Evolutionary conservation across 2,888 invertebrate species (phyloP).

Genomic region (Masnerella sp.): DNA sequence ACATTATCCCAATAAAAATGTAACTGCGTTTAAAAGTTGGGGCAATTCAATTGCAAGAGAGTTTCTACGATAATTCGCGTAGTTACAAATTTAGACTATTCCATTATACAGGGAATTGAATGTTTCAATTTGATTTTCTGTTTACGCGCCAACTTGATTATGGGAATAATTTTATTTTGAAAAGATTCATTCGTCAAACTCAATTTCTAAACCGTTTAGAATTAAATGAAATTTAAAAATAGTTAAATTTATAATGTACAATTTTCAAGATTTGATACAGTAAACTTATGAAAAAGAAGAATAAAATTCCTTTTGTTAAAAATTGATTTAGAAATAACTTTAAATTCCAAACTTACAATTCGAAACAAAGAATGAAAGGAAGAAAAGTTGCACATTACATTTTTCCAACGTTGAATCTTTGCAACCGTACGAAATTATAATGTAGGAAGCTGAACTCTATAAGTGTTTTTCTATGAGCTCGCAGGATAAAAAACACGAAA

Average conservation of each 20-base stretch:
- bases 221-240: background rate
- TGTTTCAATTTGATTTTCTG: slow-evolving; percentile 19
- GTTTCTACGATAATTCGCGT: slow-evolving; percentile 7
- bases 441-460: too few species aligned
- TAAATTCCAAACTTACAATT: too few species aligned
- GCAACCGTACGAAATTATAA: too few species aligned
- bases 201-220: too few species aligned
- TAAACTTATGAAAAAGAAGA: too few species aligned
- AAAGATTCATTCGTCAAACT: background rate
- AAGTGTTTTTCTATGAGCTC: too few species aligned
- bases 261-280: background rate
- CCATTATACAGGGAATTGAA: slow-evolving; percentile 5
- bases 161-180: background rate
- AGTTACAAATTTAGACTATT: slow-evolving; percentile 30
- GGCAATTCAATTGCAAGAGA: slow-evolving; percentile 8
- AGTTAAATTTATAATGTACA: too few species aligned
- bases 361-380: too few species aligned
- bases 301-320: too few species aligned
- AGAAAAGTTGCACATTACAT: too few species aligned
- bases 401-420: too few species aligned
- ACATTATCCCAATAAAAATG: slow-evolving; percentile 14
- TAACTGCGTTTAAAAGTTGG: slow-evolving; percentile 24
- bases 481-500: slow-evolving; percentile 5
- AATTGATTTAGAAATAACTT: too few species aligned
- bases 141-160: background rate